These are phyloP conservation scores for Lepidurus apus DNA, from an alignment of 1,140 invertebrate species.

Conservation along the genomic window DNA sequence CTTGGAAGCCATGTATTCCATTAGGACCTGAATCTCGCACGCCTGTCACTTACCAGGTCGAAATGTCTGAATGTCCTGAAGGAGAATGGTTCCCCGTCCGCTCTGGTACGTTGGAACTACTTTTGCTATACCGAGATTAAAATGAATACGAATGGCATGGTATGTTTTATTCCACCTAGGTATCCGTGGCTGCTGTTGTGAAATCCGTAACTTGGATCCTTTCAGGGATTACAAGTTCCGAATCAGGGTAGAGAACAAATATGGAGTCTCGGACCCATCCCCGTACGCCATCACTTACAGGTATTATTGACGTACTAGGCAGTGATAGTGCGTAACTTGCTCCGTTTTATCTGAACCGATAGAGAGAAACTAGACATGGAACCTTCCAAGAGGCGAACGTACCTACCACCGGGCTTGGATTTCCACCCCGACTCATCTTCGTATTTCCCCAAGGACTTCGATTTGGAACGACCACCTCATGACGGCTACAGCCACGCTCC, in stretches of 20 bases:
- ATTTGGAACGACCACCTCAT: slow-evolving; percentile 75
- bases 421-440: slow-evolving; percentile 81
- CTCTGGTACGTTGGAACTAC: slow-evolving; percentile 48
- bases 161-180: slow-evolving; percentile 43
- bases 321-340: background rate
- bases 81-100: slow-evolving; percentile 80
- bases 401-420: slow-evolving; percentile 70
- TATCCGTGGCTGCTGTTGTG: slow-evolving; percentile 74
- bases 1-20: slow-evolving; percentile 86
- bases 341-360: slow-evolving; percentile 26
- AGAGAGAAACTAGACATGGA: slow-evolving; percentile 71
- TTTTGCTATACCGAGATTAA: background rate
- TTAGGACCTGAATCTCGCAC: slow-evolving; percentile 57
- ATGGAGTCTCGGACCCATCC: slow-evolving; percentile 92
- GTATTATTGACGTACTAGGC: slow-evolving; percentile 37
- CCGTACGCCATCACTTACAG: slow-evolving; percentile 74
- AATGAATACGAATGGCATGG: background rate
- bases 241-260: slow-evolving; percentile 90
- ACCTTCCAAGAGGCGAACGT: slow-evolving; percentile 69
- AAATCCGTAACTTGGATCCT: slow-evolving; percentile 74
- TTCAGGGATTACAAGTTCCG: slow-evolving; percentile 87
- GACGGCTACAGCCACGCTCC: slow-evolving; percentile 67
- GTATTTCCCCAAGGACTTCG: slow-evolving; percentile 84
- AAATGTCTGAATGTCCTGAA: slow-evolving; percentile 80
- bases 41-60: slow-evolving; percentile 87